Percentiles rank a stretch among this genome's conserved stretches.
phyloP scores from a whole-genome alignment of 1,140 invertebrate genomes.

The Drosophila littoralis region DNA sequence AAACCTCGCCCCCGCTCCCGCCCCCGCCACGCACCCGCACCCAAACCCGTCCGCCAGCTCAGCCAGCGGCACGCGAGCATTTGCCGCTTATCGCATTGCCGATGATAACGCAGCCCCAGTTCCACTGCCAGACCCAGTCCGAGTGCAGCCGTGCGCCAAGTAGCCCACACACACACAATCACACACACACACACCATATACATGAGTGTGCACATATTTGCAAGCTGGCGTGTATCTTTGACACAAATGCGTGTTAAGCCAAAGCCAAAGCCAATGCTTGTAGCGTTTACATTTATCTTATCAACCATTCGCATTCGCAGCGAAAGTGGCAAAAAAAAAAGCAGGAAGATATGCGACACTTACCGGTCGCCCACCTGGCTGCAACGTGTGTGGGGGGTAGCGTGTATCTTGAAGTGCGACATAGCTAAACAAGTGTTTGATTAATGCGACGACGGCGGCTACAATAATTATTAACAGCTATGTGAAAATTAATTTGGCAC shows the following conservation, averaged over 20 bases:
- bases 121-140: not conserved
- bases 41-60: slow-evolving; percentile 1
- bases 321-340: slow-evolving; percentile 19
- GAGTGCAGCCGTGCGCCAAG: slow-evolving; percentile 22
- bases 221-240: slow-evolving; percentile 19
- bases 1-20: not conserved
- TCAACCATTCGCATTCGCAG: slow-evolving; percentile 26
- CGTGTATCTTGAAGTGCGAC: not conserved
- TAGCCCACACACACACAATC: slow-evolving; percentile 10
- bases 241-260: slow-evolving; percentile 40
- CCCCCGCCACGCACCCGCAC: not conserved
- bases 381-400: not conserved
- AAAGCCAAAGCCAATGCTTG: slow-evolving; percentile 24
- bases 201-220: slow-evolving; percentile 28
- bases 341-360: not conserved
- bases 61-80: slow-evolving; percentile 66
- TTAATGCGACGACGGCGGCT: slow-evolving; percentile 39
- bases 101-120: slow-evolving; percentile 47
- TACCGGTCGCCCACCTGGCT: not conserved
- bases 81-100: slow-evolving; percentile 59
- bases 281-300: slow-evolving; percentile 41
- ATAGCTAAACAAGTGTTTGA: slow-evolving; percentile 43
- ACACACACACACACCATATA: not conserved
- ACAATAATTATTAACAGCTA: slow-evolving; percentile 34
- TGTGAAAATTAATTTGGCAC: slow-evolving; percentile 17